Evolutionary conservation across 1,140 invertebrate genomes (phyloP).

Genomic region (Calosoma granatense): DNA sequence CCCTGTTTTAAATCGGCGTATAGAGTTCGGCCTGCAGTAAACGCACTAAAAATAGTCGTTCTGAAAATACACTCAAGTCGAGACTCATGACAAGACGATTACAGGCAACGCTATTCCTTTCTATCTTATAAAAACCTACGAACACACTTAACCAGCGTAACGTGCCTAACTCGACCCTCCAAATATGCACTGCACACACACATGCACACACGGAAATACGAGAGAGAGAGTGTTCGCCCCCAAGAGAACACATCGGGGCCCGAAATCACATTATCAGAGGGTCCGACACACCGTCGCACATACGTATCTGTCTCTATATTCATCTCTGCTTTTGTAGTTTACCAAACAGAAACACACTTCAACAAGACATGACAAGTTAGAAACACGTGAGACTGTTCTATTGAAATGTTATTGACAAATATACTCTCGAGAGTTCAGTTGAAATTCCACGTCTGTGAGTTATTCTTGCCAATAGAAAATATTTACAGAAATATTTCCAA

Average conservation of each 20-base stretch:
- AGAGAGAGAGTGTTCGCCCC: no score
- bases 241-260: no score
- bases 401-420: no score
- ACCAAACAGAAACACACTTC: no score
- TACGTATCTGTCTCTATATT: not conserved
- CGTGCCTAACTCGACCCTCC: not conserved
- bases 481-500: no score
- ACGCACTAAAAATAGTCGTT: conserved; percentile 8
- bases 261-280: not conserved
- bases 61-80: conserved; percentile 7
- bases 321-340: not conserved
- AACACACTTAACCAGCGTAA: not conserved
- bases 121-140: conserved; percentile 5
- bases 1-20: conserved; percentile 4
- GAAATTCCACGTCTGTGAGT: no score
- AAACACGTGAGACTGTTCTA: no score
- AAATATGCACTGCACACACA: not conserved
- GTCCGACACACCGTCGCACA: not conserved
- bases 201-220: no score
- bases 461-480: no score
- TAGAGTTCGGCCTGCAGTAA: conserved; percentile 5
- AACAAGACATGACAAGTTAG: no score
- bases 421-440: no score
- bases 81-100: conserved; percentile 7
- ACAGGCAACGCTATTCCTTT: conserved; percentile 1